Evolutionary conservation across 2,888 invertebrate genomes (phyloP).

Genomic region (Drosophila phalerata): DNA sequence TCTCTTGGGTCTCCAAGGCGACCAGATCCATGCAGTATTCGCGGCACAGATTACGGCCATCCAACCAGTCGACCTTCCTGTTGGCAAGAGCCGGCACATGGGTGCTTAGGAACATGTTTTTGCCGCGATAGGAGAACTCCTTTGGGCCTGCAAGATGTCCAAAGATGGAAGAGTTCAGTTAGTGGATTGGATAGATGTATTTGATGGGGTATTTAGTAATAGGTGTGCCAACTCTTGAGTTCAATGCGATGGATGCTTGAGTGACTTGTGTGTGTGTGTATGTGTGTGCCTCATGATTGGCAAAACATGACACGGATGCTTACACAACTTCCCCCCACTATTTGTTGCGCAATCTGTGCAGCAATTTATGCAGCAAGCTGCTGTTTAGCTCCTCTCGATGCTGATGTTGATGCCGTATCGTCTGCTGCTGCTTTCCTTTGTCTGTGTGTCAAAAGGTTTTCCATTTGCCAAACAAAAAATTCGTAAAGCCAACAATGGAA

Average conservation of each 20-base stretch:
- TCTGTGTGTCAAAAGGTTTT: conserved; percentile 77
- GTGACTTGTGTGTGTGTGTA: conserved; percentile 15
- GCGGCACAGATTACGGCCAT: conserved; percentile 95
- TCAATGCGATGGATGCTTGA: conserved; percentile 20
- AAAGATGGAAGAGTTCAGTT: conserved; percentile 6
- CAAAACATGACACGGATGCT: conserved; percentile 69
- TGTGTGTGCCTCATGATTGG: conserved; percentile 47
- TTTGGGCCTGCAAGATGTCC: conserved; percentile 90
- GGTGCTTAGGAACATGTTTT: conserved; percentile 95
- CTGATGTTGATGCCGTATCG: conserved; percentile 20
- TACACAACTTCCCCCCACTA: conserved; percentile 74
- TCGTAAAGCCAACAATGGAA: conserved; percentile 58
- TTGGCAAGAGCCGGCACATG: conserved; percentile 92
- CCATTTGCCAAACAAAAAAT: conserved; percentile 63
- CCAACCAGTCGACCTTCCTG: conserved; percentile 95
- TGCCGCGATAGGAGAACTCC: conserved; percentile 94
- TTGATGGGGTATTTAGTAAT: neutral
- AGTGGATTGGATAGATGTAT: neutral
- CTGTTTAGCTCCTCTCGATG: conserved; percentile 37
- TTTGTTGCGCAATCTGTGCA: conserved; percentile 58
- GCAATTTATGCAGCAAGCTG: conserved; percentile 77
- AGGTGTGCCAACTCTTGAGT: conserved; percentile 31
- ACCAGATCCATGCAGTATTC: conserved; percentile 98
- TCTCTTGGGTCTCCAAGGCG: conserved; percentile 95
- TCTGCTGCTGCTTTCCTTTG: conserved; percentile 70